These are phyloP conservation scores for Agraylea sexmaculata DNA, from an alignment of 1,140 invertebrate genomes.

Conservation along the genomic window DNA sequence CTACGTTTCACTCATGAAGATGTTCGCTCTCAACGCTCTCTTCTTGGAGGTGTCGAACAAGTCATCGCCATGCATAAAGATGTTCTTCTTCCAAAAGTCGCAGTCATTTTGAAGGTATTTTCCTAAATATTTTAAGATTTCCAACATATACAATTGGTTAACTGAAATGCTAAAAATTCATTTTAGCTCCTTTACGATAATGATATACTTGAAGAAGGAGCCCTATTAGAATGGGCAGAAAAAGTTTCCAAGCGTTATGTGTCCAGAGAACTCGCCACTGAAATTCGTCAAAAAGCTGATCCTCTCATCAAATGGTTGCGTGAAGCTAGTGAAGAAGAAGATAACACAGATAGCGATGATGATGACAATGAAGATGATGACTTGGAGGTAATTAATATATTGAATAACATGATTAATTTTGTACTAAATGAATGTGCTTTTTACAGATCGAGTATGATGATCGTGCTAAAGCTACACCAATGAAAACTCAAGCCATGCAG, in stretches of 20 bases:
- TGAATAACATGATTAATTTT: not conserved
- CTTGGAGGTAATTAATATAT: constrained; percentile 26
- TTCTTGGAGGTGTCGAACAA: constrained; percentile 92
- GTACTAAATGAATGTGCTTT: not conserved
- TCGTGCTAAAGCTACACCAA: constrained; percentile 61
- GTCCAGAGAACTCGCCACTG: constrained; percentile 75
- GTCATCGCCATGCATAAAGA: constrained; percentile 75
- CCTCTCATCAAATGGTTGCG: constrained; percentile 95
- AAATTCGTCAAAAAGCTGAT: constrained; percentile 84
- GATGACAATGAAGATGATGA: constrained; percentile 59
- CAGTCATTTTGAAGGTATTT: constrained; percentile 77
- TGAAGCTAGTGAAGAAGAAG: constrained; percentile 90
- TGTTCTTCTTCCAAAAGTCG: constrained; percentile 72
- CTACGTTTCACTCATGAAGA: constrained; percentile 83
- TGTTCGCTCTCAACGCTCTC: constrained; percentile 85
- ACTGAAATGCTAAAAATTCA: not conserved
- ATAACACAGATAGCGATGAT: constrained; percentile 56
- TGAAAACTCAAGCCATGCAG: constrained; percentile 48
- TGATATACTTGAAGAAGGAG: constrained; percentile 91
- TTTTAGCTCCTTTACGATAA: constrained; percentile 80
- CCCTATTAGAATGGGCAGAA: constrained; percentile 85
- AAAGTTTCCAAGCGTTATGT: constrained; percentile 94
- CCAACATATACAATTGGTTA: not conserved
- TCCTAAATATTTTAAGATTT: not conserved
- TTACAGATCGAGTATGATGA: constrained; percentile 77